Percentiles rank a stretch among this genome's conserved stretches.
These are phyloP conservation scores for Bovichtus variegatus DNA, from an alignment of 2,797 vertebrate species.

Conservation along the genomic window DNA sequence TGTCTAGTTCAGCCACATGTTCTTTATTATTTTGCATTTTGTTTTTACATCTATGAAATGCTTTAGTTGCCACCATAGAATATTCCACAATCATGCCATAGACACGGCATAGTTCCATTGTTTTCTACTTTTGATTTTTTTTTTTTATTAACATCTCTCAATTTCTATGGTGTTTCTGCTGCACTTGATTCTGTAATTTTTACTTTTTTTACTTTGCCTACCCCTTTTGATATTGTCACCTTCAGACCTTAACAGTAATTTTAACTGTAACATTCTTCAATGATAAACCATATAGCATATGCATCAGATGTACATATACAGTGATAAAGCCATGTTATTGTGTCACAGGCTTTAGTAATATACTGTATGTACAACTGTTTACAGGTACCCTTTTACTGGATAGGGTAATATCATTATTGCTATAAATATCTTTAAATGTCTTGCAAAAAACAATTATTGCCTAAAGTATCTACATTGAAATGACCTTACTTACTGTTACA, in stretches of 20 bases:
- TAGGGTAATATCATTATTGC: not conserved
- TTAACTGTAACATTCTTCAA: not conserved
- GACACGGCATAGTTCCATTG: not conserved
- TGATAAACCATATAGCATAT: not conserved
- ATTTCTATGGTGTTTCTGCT: not conserved
- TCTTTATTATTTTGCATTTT: not conserved
- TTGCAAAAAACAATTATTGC: constrained; percentile 3
- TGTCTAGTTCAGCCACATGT: not conserved
- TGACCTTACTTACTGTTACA: not conserved
- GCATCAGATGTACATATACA: not conserved
- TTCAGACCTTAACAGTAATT: not conserved
- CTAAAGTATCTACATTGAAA: not conserved
- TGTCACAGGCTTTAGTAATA: not conserved
- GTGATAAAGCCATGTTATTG: constrained; percentile 2
- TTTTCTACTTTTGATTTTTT: not conserved
- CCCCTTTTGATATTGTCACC: not conserved
- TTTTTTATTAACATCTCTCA: not conserved
- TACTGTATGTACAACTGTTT: not conserved
- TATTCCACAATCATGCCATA: not conserved
- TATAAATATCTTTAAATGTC: not conserved
- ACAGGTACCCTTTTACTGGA: not conserved
- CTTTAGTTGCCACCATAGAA: not conserved
- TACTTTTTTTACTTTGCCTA: not conserved
- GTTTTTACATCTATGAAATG: not conserved
- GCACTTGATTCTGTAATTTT: no score